Base-by-base conservation (phyloP, 1,140 invertebrate species). In the Rhagoletis zephyria region DNA sequence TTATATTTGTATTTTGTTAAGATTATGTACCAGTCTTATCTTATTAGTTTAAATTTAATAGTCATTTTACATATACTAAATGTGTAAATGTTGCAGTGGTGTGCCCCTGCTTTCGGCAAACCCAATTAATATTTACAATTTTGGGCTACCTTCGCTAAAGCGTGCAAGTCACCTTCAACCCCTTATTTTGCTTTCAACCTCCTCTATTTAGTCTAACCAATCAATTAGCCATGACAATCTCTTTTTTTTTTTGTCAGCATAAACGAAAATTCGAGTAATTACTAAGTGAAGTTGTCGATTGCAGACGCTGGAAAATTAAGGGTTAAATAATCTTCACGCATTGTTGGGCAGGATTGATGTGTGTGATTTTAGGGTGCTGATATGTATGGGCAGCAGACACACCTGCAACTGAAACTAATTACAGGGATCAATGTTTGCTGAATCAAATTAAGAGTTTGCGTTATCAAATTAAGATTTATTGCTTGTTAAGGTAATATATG, bases 191-290 rank as follows among this genome's bases (percentile, higher is more conserved):
- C 51, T 56, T 56, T 2, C 51, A 56, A 56, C 51, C 51, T 67
- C 64, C 40, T 40, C 12, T 67, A 40, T 7, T 30, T 10, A 7
- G 64, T 67, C 30, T 67, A 67, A 7, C 30, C 10, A 67, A 67
- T 30, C 64, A 67, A 67, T 67, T 67, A 67, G 64, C 64, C 64
- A 67, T 67, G 64, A 12, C 64, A 67, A 67, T 67, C 64, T 67
- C 10, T 19, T 42, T 67, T n/a, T n/a, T n/a, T n/a, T 67, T 19
- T 40, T 30, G 30, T 7, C 30, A 10, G 40, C 19, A 30, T 40
- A 67, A 67, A 42, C 64, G 10, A 40, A 67, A 19, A 67, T 19
- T 19, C 14, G n/a, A 30, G 63, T 30, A 67, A 67, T 40, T 67
- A n/a, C 5, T 16, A 30, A 67, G 40, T 40, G 64, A 12, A 30